phyloP scores from a whole-genome alignment of 1,140 invertebrate genomes.

The Aphidius ervi region DNA sequence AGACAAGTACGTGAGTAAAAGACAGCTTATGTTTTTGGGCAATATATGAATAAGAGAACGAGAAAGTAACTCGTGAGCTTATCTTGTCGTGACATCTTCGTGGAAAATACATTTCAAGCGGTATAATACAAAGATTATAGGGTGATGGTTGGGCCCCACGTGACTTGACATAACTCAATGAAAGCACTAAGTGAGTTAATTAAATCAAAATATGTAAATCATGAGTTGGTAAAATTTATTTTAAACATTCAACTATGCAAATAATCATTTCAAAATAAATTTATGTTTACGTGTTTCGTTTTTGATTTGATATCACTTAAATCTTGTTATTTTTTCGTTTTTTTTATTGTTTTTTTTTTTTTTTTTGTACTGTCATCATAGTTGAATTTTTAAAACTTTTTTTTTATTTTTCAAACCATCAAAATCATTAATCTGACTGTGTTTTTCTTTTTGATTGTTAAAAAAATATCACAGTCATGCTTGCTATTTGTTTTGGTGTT shows the following conservation, averaged over 20 bases:
- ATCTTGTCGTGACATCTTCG: conserved; percentile 23
- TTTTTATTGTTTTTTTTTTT: no score
- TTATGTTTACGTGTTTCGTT: background rate
- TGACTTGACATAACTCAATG: conserved; percentile 24
- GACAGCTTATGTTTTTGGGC: background rate
- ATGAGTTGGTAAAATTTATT: background rate
- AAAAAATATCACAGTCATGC: no score
- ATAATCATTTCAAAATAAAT: background rate
- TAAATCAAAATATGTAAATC: conserved; percentile 6
- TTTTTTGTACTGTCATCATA: no score
- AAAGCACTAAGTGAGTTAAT: conserved; percentile 21
- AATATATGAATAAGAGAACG: background rate
- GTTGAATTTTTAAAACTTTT: no score
- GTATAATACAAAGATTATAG: conserved; percentile 24
- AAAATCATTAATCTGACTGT: no score
- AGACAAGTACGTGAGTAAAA: conserved; percentile 13
- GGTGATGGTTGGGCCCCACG: background rate
- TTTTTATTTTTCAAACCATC: no score
- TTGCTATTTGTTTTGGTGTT: no score
- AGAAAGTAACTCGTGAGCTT: conserved; percentile 9
- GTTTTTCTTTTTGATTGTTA: no score
- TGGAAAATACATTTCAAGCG: conserved; percentile 22
- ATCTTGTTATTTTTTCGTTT: no score
- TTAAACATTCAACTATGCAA: conserved; percentile 7
- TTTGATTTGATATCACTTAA: background rate